Percentiles rank a stretch among this genome's conserved stretches.
Conservation (phyloP, 1,140 invertebrate species). For the Wasmannia auropunctata region DNA sequence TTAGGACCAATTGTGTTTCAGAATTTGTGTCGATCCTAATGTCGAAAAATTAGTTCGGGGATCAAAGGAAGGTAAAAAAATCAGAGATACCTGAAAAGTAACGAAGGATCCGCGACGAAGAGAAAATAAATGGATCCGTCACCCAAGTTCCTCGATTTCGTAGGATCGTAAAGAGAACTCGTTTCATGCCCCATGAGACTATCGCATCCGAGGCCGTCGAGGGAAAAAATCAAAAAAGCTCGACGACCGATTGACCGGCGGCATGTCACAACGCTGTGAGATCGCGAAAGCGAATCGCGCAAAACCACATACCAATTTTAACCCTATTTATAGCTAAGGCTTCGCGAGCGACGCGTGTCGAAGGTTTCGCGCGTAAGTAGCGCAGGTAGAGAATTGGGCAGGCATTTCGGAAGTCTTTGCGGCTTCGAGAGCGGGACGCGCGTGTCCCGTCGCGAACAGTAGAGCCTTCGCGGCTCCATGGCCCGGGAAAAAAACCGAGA, state of each 20-base stretch:
- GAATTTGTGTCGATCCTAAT: constrained; percentile 88
- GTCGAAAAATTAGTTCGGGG: constrained; percentile 85
- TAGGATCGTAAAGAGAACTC: constrained; percentile 5
- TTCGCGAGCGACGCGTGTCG: neutral
- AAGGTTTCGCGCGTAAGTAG: constrained; percentile 20
- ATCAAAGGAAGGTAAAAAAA: constrained; percentile 3
- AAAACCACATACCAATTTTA: constrained; percentile 2
- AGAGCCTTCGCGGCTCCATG: neutral
- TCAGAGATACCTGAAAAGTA: constrained; percentile 10
- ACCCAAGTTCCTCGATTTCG: constrained; percentile 51
- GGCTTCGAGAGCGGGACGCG: neutral
- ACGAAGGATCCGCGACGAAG: constrained; percentile 43
- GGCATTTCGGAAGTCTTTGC: neutral
- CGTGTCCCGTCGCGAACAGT: neutral
- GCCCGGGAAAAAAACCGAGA: constrained; percentile 15
- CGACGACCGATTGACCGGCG: neutral
- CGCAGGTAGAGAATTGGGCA: neutral
- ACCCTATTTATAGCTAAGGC: neutral
- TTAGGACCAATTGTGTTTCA: constrained; percentile 75
- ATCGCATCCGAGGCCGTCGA: neutral
- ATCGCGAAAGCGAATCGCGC: constrained; percentile 1
- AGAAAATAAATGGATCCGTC: constrained; percentile 29
- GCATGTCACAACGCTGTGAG: neutral
- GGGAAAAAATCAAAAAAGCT: neutral
- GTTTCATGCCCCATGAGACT: constrained; percentile 6